These are phyloP conservation scores for Fragum sueziense DNA, from an alignment of 2,888 invertebrate genomes.

Conservation along the genomic window DNA sequence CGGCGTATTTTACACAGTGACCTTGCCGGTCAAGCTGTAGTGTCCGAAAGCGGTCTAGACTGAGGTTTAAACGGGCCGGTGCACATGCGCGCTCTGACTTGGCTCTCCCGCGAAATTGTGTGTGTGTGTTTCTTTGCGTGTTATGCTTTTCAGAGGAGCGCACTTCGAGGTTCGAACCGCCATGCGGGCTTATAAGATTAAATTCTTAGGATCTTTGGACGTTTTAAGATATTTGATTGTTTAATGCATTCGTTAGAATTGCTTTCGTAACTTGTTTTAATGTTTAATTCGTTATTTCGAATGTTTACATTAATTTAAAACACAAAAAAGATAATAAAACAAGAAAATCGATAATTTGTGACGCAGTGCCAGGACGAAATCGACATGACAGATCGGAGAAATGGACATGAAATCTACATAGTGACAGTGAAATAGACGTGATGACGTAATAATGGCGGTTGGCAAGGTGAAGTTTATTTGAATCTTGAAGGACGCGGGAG, in stretches of 20 bases:
- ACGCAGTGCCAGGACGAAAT: too few species aligned
- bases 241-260: too few species aligned
- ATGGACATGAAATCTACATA: too few species aligned
- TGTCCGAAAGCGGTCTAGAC: background rate
- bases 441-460: background rate
- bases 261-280: too few species aligned
- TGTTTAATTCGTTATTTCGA: too few species aligned
- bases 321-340: too few species aligned
- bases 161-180: too few species aligned
- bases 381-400: too few species aligned
- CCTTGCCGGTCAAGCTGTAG: background rate
- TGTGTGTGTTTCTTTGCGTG: background rate
- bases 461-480: background rate
- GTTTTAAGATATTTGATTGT: too few species aligned
- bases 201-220: background rate
- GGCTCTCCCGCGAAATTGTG: background rate
- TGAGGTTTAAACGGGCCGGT: background rate
- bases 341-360: too few species aligned
- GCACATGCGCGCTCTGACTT: background rate
- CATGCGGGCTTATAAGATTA: background rate
- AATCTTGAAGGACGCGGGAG: background rate
- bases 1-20: background rate
- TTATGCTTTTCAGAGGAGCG: background rate
- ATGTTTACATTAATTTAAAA: too few species aligned
- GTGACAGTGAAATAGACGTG: too few species aligned